Conservation (phyloP, 2,797 vertebrate genomes). For the Xyrichtys novacula region DNA sequence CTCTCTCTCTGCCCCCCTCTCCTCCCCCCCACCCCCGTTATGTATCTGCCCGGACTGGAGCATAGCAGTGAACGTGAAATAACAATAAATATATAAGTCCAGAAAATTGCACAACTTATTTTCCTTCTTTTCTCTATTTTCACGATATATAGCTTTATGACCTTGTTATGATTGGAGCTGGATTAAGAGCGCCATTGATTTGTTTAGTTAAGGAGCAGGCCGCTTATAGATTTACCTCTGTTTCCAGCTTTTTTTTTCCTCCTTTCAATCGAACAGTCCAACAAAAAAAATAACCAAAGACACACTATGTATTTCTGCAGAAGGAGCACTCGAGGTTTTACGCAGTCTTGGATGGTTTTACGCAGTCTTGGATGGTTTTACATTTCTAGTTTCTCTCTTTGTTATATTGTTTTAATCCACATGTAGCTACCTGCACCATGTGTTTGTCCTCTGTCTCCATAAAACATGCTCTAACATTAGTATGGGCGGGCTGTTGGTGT, state of each 20-base stretch:
- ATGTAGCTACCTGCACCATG: not conserved
- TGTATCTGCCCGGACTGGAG: slow-evolving; percentile 69
- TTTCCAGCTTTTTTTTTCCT: not conserved
- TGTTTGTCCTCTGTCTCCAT: slow-evolving; percentile 4
- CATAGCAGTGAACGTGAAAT: slow-evolving; percentile 73
- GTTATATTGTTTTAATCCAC: not conserved
- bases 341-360: not conserved
- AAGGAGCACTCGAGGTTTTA: not conserved
- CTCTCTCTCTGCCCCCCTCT: slow-evolving; percentile 57
- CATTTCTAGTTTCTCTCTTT: slow-evolving; percentile 7
- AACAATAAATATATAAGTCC: slow-evolving; percentile 75
- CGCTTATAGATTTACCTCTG: slow-evolving; percentile 31
- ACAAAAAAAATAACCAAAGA: slow-evolving; percentile 6
- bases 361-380: not conserved
- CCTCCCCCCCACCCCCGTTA: slow-evolving; percentile 57
- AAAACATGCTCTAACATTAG: not conserved
- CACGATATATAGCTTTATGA: slow-evolving; percentile 33
- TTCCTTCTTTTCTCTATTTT: slow-evolving; percentile 34
- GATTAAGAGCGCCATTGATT: slow-evolving; percentile 44
- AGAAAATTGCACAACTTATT: slow-evolving; percentile 65
- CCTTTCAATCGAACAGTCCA: slow-evolving; percentile 10
- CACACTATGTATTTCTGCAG: not conserved
- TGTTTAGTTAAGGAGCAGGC: slow-evolving; percentile 56
- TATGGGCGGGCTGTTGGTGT: slow-evolving; percentile 22
- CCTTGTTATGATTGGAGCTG: slow-evolving; percentile 43